Conservation (phyloP, 2,888 invertebrate species). For the Drosophila antonietae region DNA sequence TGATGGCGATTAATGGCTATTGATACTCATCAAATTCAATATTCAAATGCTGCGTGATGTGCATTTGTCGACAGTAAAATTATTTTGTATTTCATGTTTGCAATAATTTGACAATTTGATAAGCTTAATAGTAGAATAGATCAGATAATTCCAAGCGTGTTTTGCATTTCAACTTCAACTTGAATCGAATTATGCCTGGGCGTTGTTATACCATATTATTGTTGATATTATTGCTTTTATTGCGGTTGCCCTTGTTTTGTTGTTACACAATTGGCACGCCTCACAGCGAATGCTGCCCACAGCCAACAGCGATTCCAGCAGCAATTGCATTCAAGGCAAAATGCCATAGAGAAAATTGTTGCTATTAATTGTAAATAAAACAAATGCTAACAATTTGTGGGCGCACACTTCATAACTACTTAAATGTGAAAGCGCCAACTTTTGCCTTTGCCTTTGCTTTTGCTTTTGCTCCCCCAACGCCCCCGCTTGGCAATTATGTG, state of each 20-base stretch:
- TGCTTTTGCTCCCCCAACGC: constrained; percentile 55
- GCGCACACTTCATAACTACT: constrained; percentile 45
- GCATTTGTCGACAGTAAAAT: constrained; percentile 5
- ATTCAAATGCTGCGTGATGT: constrained; percentile 5
- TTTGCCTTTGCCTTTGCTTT: constrained; percentile 51
- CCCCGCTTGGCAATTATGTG: constrained; percentile 70
- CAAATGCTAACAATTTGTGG: constrained; percentile 58
- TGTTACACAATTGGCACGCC: constrained; percentile 60
- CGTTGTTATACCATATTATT: constrained; percentile 21
- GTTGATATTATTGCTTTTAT: constrained; percentile 24
- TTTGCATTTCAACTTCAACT: constrained; percentile 23
- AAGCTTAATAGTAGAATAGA: constrained; percentile 8
- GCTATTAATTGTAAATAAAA: constrained; percentile 68
- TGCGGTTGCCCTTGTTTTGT: constrained; percentile 24
- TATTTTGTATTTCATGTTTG: constrained; percentile 13
- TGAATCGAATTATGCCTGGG: constrained; percentile 29
- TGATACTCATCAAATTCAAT: constrained; percentile 21
- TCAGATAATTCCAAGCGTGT: constrained; percentile 6
- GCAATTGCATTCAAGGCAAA: constrained; percentile 58
- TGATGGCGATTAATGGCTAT: constrained; percentile 44
- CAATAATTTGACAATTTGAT: constrained; percentile 33
- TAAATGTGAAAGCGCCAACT: constrained; percentile 63
- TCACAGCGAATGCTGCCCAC: constrained; percentile 62
- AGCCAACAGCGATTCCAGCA: constrained; percentile 29
- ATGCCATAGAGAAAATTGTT: constrained; percentile 50